These are phyloP conservation scores for Vulpes lagopus DNA, from an alignment of 2,113 vertebrate species.

Conservation along the genomic window DNA sequence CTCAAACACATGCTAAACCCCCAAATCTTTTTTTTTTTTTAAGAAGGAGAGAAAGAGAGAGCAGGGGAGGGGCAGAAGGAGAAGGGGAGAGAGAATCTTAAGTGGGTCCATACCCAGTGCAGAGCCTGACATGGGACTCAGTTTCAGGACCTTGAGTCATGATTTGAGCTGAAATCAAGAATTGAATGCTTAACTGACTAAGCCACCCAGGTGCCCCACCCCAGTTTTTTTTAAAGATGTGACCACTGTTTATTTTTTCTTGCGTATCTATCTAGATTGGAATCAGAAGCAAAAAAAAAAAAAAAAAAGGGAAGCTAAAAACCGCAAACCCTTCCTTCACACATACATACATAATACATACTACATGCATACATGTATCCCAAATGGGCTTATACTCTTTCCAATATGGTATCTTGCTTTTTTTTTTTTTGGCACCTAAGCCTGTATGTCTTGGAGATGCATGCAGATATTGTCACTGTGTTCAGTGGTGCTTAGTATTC, in stretches of 20 bases:
- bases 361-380: no score
- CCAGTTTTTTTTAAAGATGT: neutral
- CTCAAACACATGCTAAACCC: neutral
- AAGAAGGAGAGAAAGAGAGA: neutral
- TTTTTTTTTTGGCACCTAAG: neutral
- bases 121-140: neutral
- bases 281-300: neutral
- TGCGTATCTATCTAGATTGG: neutral
- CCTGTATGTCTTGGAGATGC: neutral
- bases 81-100: neutral
- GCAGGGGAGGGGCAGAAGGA: neutral
- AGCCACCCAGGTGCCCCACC: no score
- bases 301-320: neutral
- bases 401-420: neutral
- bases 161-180: neutral
- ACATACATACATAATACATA: neutral
- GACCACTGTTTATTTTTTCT: neutral
- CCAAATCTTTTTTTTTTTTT: neutral
- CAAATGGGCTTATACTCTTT: neutral
- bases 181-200: neutral
- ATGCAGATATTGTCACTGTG: neutral
- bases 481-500: neutral
- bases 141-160: neutral
- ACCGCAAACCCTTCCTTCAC: neutral
- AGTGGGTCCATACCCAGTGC: neutral